phyloP scores from a whole-genome alignment of 1,140 invertebrate genomes.

The Andrena cerasifolii region DNA sequence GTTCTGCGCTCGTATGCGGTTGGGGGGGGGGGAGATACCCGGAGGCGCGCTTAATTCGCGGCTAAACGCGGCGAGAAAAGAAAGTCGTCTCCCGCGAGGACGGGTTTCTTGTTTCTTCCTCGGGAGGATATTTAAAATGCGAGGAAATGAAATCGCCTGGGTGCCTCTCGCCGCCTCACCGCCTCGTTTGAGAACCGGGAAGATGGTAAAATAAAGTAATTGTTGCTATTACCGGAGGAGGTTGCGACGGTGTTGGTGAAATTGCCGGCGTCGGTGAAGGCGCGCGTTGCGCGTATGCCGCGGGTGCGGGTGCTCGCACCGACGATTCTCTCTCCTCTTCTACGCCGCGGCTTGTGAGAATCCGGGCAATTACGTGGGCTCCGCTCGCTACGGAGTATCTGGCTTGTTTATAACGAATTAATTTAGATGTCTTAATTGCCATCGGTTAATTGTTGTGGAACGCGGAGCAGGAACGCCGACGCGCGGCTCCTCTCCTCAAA shows the following conservation, averaged over 20 bases:
- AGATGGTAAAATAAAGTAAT: conserved; percentile 81
- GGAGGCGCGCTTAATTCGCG: conserved; percentile 22
- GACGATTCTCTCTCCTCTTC: conserved; percentile 23
- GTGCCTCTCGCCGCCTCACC: conserved; percentile 3
- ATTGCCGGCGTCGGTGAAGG: conserved; percentile 54
- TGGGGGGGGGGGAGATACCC: conserved; percentile 24
- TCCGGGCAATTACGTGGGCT: conserved; percentile 77
- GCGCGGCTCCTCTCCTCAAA: conserved; percentile 52
- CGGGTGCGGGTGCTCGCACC: conserved; percentile 44
- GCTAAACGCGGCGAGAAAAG: conserved; percentile 53
- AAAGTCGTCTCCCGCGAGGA: conserved; percentile 42
- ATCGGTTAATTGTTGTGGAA: conserved; percentile 79
- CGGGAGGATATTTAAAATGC: conserved; percentile 57
- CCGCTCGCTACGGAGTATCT: conserved; percentile 54
- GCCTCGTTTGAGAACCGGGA: conserved; percentile 76
- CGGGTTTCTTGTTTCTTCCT: conserved; percentile 26
- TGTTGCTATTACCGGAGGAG: conserved; percentile 76
- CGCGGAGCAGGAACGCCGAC: conserved; percentile 37
- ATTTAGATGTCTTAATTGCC: conserved; percentile 82
- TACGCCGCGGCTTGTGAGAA: conserved; percentile 76
- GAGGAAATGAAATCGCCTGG: conserved; percentile 76
- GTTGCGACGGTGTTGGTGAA: conserved; percentile 41
- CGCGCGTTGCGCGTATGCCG: conserved; percentile 3
- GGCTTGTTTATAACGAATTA: conserved; percentile 76
- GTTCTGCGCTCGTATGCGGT: conserved; percentile 32